Evolutionary conservation across 2,888 invertebrate species (phyloP).

Genomic region (Catotricha subobsoleta): DNA sequence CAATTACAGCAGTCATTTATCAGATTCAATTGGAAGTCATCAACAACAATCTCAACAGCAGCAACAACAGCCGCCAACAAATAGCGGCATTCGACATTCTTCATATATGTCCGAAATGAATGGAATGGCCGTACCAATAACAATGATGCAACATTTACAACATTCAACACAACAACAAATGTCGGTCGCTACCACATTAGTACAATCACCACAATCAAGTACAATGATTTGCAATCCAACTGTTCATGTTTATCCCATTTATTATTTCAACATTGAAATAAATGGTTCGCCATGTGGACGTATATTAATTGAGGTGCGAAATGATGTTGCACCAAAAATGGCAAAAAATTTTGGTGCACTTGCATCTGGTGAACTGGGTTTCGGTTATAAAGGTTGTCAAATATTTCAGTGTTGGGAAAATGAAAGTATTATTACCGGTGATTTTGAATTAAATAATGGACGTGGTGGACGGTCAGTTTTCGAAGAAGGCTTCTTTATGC

Average conservation of each 20-base stretch:
- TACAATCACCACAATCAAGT: slow-evolving; percentile 22
- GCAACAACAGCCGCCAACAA: slow-evolving; percentile 16
- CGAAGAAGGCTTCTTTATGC: slow-evolving; percentile 61
- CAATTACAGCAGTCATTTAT: slow-evolving; percentile 14
- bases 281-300: slow-evolving; percentile 51
- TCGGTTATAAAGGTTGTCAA: slow-evolving; percentile 60
- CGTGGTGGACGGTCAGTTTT: slow-evolving; percentile 60
- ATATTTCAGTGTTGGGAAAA: slow-evolving; percentile 71
- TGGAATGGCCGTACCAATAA: slow-evolving; percentile 11
- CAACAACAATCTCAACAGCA: slow-evolving; percentile 17
- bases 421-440: slow-evolving; percentile 64
- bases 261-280: slow-evolving; percentile 59
- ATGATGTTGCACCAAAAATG: slow-evolving; percentile 66
- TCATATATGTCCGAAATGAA: slow-evolving; percentile 12
- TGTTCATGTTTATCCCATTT: slow-evolving; percentile 45
- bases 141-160: slow-evolving; percentile 14
- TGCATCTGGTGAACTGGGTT: slow-evolving; percentile 52
- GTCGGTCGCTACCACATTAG: slow-evolving; percentile 10
- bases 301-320: slow-evolving; percentile 57
- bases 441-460: slow-evolving; percentile 65
- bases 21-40: slow-evolving; percentile 11
- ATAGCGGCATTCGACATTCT: slow-evolving; percentile 6
- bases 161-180: slow-evolving; percentile 14
- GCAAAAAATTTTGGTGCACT: slow-evolving; percentile 58
- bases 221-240: slow-evolving; percentile 34